Evolutionary conservation across 2,888 invertebrate genomes (phyloP), one percentile per base, ranked within the genome.

Genomic region (Hermaeophaga mercurialis): DNA sequence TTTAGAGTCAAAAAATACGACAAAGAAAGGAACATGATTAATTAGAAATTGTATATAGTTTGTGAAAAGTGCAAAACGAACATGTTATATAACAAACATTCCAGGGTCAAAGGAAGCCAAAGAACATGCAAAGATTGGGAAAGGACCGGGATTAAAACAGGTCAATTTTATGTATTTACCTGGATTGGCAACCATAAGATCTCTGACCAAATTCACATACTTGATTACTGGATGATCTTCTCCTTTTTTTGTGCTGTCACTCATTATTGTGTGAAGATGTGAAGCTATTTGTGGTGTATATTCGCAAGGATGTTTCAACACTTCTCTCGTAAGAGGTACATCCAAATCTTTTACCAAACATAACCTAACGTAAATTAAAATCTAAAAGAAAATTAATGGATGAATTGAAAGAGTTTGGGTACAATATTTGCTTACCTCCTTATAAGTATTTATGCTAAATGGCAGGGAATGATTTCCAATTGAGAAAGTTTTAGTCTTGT

Each of bases 351-450:
- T 79, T 71, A 90, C 87, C 41, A 95, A 79, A 67, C 94, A 94
- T 74, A 90, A 81, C 4, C 94, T 84, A 64, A 93, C 78, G 76
- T 93, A 95, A 14, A 88, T 82, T 14, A 94, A 79, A 48, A 90
- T 85, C 89, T 90, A 70, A n/a, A 77, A 73, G 58, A 61, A 49
- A 15, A 46, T 7, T 18, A 15, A 1, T 28, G 9, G n/a, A 31
- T n/a, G 1, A 15, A 2, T 17, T 15, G 6, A 38, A 39, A 39
- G 3, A 39, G 7, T 8, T 15, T 19, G 15, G 36, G 15, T n/a
- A n/a, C n/a, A n/a, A n/a, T 14, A 15, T 3, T 8, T 6, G 7
- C n/a, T 46, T 59, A 91, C 91, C 82, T 94, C 90, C 62, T 85
- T 84, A 76, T 87, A 91, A 11, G 88, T 85, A 33, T 81, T 77